phyloP scores from a whole-genome alignment of 2,888 invertebrate species.

The Rhorus exstirpatorius region DNA sequence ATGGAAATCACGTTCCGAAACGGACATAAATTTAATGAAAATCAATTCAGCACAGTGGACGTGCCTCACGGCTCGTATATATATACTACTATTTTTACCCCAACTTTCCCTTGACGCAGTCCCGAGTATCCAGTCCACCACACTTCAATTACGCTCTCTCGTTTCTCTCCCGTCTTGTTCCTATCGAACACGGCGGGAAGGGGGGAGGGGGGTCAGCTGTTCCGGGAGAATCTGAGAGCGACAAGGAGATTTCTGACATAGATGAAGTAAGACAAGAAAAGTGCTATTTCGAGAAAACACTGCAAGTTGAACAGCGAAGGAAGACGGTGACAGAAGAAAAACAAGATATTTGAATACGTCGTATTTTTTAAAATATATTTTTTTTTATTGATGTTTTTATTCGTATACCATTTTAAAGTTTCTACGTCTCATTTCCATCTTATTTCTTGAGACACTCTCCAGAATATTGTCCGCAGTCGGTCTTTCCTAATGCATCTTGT shows the following conservation, averaged over 20 bases:
- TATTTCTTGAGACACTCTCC: no score
- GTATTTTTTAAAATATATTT: no score
- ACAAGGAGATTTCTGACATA: neutral
- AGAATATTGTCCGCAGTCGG: no score
- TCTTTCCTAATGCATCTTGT: no score
- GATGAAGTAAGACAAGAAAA: slow-evolving; percentile 2
- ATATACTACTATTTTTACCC: slow-evolving; percentile 16
- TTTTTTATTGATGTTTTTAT: no score
- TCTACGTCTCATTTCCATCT: no score
- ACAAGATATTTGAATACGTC: no score
- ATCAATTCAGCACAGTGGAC: slow-evolving; percentile 19
- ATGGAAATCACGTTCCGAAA: neutral
- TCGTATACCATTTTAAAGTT: no score
- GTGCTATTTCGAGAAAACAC: neutral
- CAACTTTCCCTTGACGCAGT: neutral
- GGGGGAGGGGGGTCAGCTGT: slow-evolving; percentile 30
- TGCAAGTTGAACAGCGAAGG: neutral
- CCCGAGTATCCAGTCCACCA: neutral
- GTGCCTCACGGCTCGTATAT: neutral
- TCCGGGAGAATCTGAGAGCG: slow-evolving; percentile 9
- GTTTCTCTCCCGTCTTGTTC: slow-evolving; percentile 40
- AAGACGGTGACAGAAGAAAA: neutral
- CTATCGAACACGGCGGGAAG: slow-evolving; percentile 17
- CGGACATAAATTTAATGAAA: slow-evolving; percentile 27
- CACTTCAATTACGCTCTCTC: slow-evolving; percentile 48